Percentiles rank a stretch among this genome's conserved stretches.
Conservation (phyloP, 2,888 invertebrate genomes). For the Autographa gamma region DNA sequence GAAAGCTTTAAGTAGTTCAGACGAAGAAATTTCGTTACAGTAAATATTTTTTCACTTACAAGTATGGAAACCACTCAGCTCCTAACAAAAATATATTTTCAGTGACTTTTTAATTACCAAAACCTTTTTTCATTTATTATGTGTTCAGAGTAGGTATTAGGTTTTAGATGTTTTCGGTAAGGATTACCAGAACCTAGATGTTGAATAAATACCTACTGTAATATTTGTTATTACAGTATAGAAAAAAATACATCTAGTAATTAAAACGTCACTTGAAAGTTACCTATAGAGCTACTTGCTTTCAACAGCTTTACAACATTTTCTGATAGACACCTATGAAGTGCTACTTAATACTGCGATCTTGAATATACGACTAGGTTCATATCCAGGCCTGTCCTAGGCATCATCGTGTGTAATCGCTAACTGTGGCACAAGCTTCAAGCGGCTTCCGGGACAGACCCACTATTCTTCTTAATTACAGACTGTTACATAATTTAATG, state of each 20-base stretch:
- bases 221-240: neutral
- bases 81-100: constrained; percentile 84
- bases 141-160: no score
- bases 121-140: constrained; percentile 10
- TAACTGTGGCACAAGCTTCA: constrained; percentile 42
- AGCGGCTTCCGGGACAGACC: constrained; percentile 49
- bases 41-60: constrained; percentile 44
- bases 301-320: constrained; percentile 73
- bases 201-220: neutral
- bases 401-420: constrained; percentile 27
- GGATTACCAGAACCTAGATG: neutral
- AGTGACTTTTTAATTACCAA: constrained; percentile 48
- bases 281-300: constrained; percentile 50
- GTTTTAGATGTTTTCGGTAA: neutral
- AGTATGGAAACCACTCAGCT: constrained; percentile 66
- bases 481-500: constrained; percentile 54
- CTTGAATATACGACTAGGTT: constrained; percentile 59
- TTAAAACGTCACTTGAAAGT: constrained; percentile 48
- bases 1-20: constrained; percentile 67
- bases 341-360: constrained; percentile 66
- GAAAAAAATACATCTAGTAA: constrained; percentile 23
- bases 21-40: constrained; percentile 42
- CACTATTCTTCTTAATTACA: constrained; percentile 52
- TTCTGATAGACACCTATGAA: constrained; percentile 70
- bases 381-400: constrained; percentile 56